phyloP scores from a whole-genome alignment of 1,140 invertebrate genomes.

The Phocides pigmalion region DNA sequence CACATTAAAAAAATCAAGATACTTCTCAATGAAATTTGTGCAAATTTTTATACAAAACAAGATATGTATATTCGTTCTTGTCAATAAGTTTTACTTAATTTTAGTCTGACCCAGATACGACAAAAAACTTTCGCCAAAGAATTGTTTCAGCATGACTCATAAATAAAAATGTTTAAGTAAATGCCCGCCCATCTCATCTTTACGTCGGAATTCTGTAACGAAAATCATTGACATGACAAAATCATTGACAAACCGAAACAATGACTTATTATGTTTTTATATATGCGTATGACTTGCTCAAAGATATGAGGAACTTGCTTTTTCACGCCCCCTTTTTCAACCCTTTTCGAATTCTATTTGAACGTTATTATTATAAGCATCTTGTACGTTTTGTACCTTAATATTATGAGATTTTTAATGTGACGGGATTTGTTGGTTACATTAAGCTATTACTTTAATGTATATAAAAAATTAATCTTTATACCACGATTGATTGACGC shows the following conservation, averaged over 20 bases:
- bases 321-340: background rate
- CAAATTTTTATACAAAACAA: background rate
- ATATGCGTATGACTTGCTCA: constrained; percentile 3
- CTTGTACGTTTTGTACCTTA: no score
- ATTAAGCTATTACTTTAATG: no score
- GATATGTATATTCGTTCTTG: background rate
- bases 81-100: background rate
- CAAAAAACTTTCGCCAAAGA: constrained; percentile 1
- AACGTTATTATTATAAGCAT: background rate
- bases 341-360: background rate
- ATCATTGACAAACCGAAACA: constrained; percentile 1
- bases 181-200: constrained; percentile 14
- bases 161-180: constrained; percentile 21
- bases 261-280: constrained; percentile 1
- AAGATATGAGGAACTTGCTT: background rate
- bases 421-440: no score
- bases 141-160: constrained; percentile 12
- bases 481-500: no score
- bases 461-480: no score
- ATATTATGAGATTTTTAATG: no score
- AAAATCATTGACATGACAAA: background rate
- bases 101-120: constrained; percentile 6
- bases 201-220: constrained; percentile 2
- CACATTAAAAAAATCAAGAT: no score
- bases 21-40: no score